Base-by-base conservation (phyloP, 2,888 invertebrate species). In the Diarsia mendica region DNA sequence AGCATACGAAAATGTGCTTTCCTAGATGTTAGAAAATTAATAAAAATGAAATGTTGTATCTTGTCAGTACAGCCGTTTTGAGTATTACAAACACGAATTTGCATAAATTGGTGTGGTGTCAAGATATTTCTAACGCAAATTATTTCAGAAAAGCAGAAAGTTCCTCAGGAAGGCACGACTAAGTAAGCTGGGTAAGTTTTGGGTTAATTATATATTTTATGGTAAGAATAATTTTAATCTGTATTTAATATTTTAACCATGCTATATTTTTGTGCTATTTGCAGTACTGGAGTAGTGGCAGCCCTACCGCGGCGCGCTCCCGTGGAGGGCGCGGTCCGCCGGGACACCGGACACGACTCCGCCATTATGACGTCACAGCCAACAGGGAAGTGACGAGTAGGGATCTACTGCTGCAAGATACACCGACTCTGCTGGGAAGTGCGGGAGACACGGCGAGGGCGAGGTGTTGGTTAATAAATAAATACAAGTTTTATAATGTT, bases 301-400 rank as follows among this genome's bases (percentile, higher is more conserved):
- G 20, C 91, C 90, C 89, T 89, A 49, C 39, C 23, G 15, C 55
- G 46, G 33, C 77, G 73, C 72, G 79, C 72, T 58, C 75, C 71
- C 82, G 66, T 68, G 55, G 48, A 77, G 87, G 87, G 87, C 79
- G 88, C 80, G 86, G 85, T 83, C 91, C 88, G 55, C 55, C 48
- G 90, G 89, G 91, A 88, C 70, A 72, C 83, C 80, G 89, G 90
- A 91, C 91, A 92, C 79, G 88, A 89, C 86, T 89, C 72, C 84
- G 88, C 91, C 88, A 91, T 92, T 92, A 92, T 91, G 88, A 91
- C 90, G 90, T 90, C 91, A 91, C 75, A 68, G 67, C 63, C 69
- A 73, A 61, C 71, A 67, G 66, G 73, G 66, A 77, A 72, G 28
- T 75, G 69, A 65, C 65, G 70, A 72, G 44, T 63, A 63, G 61